Base-by-base conservation (phyloP, 2,888 invertebrate species). In the Seladonia tumulorum region DNA sequence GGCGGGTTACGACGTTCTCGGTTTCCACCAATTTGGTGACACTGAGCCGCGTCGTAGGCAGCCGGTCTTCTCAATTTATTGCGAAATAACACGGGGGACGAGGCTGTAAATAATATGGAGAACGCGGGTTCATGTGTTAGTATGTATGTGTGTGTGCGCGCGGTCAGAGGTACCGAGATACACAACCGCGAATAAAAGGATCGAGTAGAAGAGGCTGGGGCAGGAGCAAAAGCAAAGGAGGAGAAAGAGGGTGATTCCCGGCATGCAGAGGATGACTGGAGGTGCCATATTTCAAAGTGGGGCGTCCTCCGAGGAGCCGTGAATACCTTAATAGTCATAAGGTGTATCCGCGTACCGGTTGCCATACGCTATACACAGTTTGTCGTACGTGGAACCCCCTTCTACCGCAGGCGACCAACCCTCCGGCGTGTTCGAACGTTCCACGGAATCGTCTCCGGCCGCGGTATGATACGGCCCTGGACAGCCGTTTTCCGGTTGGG, bases 281-380 rank as follows among this genome's bases (percentile, higher is more conserved):
- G 89, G 87, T 83, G 88, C 88, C 90, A 94, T 94, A 94, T 94
- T 93, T 94, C 94, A 94, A 94, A 94, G 92, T 90, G 91, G 90
- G 90, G 88, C 89, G 89, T 92, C 93, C 94, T 94, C 94, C 81
- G 89, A 90, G 94, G 94, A 90, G 92, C 90, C 92, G 93, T 94
- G 94, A 94, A 94, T 94, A 93, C 93, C 94, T 93, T 94, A 94
- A 94, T 93, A 94, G 93, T 93, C 93, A 92, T 93, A 94, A 93
- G 91, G 89, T 92, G 92, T 91, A 91, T 91, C 85, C 89, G 82
- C 76, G 81, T 82, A 81, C 82, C 77, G 75, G 35, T 68, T 78
- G 84, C 88, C 76, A 81, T 81, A 79, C 82, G 78, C 73, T 39
- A 60, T 77, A 29, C 57, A 57, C 57, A 12, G 57, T 57, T n/a